These are phyloP conservation scores for Arctia plantaginis DNA, from an alignment of 2,888 invertebrate species.

Conservation along the genomic window DNA sequence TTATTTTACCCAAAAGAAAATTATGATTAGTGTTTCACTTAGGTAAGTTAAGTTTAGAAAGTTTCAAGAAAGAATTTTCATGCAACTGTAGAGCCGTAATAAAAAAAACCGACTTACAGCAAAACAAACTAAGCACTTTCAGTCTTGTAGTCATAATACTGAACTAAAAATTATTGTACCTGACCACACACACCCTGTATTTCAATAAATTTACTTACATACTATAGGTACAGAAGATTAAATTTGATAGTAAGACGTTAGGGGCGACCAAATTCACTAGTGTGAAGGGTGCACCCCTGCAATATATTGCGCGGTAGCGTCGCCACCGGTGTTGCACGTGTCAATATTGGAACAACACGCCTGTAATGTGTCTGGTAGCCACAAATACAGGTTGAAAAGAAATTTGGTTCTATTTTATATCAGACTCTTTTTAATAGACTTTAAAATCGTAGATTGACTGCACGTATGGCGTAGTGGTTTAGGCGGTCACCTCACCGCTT, in stretches of 20 bases:
- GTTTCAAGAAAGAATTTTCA: too few relatives aligned
- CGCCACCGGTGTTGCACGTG: conserved; percentile 27
- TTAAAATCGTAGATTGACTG: too few relatives aligned
- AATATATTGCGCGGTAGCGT: conserved; percentile 37
- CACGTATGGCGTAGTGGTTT: too few relatives aligned
- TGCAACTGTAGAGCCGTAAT: too few relatives aligned
- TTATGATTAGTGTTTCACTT: too few relatives aligned
- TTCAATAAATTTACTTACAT: not conserved
- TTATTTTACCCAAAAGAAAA: too few relatives aligned
- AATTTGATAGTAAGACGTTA: conserved; percentile 11
- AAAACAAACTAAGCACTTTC: not conserved
- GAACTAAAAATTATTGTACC: not conserved
- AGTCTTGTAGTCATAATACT: not conserved
- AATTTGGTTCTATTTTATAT: not conserved
- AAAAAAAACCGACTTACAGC: too few relatives aligned
- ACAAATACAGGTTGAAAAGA: not conserved
- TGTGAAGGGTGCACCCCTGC: conserved; percentile 23
- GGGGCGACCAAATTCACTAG: conserved; percentile 16
- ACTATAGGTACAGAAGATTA: not conserved
- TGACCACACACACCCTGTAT: not conserved
- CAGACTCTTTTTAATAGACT: not conserved
- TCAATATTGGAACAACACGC: conserved; percentile 52
- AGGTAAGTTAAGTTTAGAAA: too few relatives aligned
- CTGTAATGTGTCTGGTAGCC: conserved; percentile 33
- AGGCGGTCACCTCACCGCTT: too few relatives aligned